Percentiles rank a stretch among this genome's conserved stretches.
Conservation (phyloP, 2,888 invertebrate species). For the Oscheius myriophilus region DNA sequence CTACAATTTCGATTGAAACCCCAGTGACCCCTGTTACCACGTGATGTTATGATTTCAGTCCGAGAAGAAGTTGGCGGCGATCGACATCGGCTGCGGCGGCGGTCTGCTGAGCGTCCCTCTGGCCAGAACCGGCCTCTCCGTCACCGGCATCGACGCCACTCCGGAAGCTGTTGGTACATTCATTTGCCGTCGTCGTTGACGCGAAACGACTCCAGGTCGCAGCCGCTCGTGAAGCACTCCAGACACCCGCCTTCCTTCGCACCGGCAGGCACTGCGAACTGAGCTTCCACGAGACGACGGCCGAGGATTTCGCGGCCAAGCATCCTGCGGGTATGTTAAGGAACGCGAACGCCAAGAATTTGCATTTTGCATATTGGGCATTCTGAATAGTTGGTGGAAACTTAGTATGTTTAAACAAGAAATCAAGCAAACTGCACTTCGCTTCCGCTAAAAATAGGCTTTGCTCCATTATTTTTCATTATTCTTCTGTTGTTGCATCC, state of each 20-base stretch:
- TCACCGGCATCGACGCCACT: conserved; percentile 68
- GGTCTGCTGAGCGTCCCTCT: conserved; percentile 80
- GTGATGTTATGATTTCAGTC: conserved; percentile 6
- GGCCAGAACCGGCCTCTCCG: conserved; percentile 63
- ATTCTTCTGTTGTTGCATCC: no score
- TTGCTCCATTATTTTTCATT: no score
- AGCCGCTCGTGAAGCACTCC: conserved; percentile 13
- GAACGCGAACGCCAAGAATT: neutral
- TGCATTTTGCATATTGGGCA: no score
- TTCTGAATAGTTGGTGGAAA: no score
- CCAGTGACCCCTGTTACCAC: neutral
- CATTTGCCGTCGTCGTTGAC: neutral
- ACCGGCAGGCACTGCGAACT: neutral
- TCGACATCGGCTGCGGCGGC: conserved; percentile 91
- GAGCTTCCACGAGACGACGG: conserved; percentile 11
- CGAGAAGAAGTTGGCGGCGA: neutral
- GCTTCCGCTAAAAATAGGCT: no score
- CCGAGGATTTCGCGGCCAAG: conserved; percentile 14
- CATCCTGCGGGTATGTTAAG: neutral
- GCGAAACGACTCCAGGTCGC: neutral
- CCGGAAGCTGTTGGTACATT: conserved; percentile 37
- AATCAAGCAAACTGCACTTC: no score
- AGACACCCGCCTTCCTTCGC: neutral
- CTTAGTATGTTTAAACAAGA: no score
- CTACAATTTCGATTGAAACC: neutral